Percentiles rank a stretch among this genome's conserved stretches.
phyloP scores from a whole-genome alignment of 2,797 vertebrate genomes.

The Hydrolagus colliei region DNA sequence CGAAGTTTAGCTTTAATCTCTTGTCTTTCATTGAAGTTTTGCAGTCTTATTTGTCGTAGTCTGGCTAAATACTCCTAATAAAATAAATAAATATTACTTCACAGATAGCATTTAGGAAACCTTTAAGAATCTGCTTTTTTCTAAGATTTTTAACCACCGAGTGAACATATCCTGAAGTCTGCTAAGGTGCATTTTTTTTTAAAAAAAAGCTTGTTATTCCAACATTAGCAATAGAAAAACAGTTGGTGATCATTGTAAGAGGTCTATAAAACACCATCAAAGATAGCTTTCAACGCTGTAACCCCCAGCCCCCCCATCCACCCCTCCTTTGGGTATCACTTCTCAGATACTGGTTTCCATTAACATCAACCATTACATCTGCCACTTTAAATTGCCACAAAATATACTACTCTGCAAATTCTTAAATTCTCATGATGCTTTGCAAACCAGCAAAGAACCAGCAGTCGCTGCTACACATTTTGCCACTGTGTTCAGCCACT shows the following conservation, averaged over 20 bases:
- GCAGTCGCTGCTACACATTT: neutral
- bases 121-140: neutral
- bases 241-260: neutral
- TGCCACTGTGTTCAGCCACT: neutral
- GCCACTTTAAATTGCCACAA: neutral
- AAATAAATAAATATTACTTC: conserved; percentile 34
- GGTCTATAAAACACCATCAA: neutral
- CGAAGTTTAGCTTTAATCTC: conserved; percentile 91
- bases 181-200: neutral
- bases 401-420: neutral
- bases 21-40: conserved; percentile 96
- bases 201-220: neutral
- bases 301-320: no score
- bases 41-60: conserved; percentile 85
- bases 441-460: neutral
- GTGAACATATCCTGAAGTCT: no score
- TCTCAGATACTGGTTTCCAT: neutral
- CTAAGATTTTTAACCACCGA: no score
- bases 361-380: neutral
- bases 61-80: conserved; percentile 84
- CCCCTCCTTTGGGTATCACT: neutral
- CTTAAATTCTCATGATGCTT: neutral
- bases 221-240: neutral
- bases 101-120: neutral
- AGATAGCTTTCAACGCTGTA: neutral